Evolutionary conservation across 2,113 vertebrate genomes (phyloP).

Genomic region (Muntiacus reevesi): DNA sequence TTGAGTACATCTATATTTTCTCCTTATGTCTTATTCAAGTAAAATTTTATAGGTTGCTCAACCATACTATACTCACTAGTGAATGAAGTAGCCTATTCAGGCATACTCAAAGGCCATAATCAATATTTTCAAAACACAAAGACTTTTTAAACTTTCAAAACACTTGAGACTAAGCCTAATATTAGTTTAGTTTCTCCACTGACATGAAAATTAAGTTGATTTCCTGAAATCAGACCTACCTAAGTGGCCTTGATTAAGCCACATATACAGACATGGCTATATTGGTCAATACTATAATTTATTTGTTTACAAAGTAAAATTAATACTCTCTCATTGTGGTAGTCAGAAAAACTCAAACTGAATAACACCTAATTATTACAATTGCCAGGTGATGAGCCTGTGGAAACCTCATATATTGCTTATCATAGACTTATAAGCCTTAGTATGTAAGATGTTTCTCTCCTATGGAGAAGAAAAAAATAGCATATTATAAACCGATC

Average conservation of each 20-base stretch:
- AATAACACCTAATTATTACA: background rate
- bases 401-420: background rate
- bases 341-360: background rate
- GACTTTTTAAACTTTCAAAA: background rate
- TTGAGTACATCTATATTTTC: background rate
- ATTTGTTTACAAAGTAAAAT: conserved; percentile 23
- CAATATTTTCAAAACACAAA: background rate
- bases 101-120: background rate
- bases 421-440: background rate
- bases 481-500: background rate
- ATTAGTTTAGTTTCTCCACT: background rate
- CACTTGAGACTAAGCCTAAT: background rate
- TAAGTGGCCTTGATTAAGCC: background rate
- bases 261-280: background rate
- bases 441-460: background rate
- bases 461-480: background rate
- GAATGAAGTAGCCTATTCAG: background rate
- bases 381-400: background rate
- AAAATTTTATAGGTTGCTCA: background rate
- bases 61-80: background rate
- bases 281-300: background rate
- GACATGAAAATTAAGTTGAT: background rate
- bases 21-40: background rate
- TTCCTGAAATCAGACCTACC: background rate
- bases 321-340: background rate